Evolutionary conservation across 2,888 invertebrate genomes (phyloP), one percentile per base, ranked within the genome.

Genomic region (Gari tellinella): DNA sequence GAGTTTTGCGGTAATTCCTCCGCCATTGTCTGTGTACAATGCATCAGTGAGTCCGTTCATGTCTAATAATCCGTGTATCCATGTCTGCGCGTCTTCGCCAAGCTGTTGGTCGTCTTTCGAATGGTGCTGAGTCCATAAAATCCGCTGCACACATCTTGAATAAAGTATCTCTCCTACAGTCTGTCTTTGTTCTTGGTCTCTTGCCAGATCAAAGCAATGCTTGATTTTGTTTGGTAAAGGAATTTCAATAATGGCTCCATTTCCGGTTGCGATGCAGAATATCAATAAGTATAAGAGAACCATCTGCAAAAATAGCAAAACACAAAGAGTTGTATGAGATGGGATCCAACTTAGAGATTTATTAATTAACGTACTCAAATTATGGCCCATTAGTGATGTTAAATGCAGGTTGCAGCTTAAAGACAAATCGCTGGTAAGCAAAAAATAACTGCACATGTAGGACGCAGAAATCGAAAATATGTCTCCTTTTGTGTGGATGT

Each of bases 101-200:
- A 75, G 51, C 1, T 51, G 21, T 14, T 14, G 21, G 0, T 3
- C 15, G 37, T 49, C 10, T 37, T 19, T 12, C n/a, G 40, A 17
- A 5, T 46, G 51, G 17, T 48, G 61, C 10, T 65, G 53, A 4
- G 17, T 25, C 75, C 69, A 75, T 21, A 75, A 38, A 0, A 57
- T 38, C 12, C 65, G 61, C 15, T 75, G 75, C 3, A 75, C 66
- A 53, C 75, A 75, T 56, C 69, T 49, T 5, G 65, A 57, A 31
- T 69, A 70, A 17, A 75, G 38, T 12, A 69, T 62, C 26, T 69
- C 75, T 1, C 75, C 75, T 12, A 75, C 51, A 4, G 48, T 23
- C n/a, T 38, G 45, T 2, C 53, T 37, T n/a, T 67, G 58, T 19
- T 57, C 31, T 49, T 48, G 46, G n/a, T 31, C 23, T n/a, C 40